phyloP scores from a whole-genome alignment of 1,140 invertebrate genomes.

The Samia ricini region DNA sequence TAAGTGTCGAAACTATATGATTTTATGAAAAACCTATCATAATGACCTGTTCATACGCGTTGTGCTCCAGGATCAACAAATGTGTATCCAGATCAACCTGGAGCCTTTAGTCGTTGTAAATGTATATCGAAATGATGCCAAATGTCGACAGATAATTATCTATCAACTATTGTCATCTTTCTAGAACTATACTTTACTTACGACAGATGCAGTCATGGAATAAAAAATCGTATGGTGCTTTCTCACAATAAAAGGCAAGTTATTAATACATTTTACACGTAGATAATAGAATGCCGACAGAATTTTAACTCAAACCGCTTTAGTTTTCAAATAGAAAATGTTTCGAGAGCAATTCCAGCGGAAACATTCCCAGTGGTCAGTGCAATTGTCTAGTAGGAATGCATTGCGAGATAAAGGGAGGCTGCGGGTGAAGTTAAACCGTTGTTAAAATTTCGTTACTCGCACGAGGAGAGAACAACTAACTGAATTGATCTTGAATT shows the following conservation, averaged over 20 bases:
- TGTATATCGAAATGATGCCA: too few relatives aligned
- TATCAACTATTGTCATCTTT: too few relatives aligned
- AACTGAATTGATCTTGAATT: conserved; percentile 29
- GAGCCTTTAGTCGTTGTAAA: too few relatives aligned
- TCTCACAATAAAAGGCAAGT: background rate
- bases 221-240: too few relatives aligned
- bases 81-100: too few relatives aligned
- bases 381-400: conserved; percentile 1
- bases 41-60: too few relatives aligned
- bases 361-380: background rate
- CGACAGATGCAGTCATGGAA: too few relatives aligned
- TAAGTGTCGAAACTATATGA: too few relatives aligned
- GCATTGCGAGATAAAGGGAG: conserved; percentile 9
- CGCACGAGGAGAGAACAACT: conserved; percentile 15
- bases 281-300: background rate
- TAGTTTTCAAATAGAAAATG: background rate
- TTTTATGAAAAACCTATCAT: too few relatives aligned
- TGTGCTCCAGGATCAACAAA: too few relatives aligned
- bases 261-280: background rate
- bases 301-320: background rate
- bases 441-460: conserved; percentile 18
- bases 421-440: conserved; percentile 16
- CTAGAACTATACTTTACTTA: too few relatives aligned
- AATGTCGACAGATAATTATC: too few relatives aligned
- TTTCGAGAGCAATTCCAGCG: background rate